Percentiles rank a stretch among this genome's conserved stretches.
These are phyloP conservation scores for Melinopterus prodromus DNA, from an alignment of 2,888 invertebrate species.

Conservation along the genomic window DNA sequence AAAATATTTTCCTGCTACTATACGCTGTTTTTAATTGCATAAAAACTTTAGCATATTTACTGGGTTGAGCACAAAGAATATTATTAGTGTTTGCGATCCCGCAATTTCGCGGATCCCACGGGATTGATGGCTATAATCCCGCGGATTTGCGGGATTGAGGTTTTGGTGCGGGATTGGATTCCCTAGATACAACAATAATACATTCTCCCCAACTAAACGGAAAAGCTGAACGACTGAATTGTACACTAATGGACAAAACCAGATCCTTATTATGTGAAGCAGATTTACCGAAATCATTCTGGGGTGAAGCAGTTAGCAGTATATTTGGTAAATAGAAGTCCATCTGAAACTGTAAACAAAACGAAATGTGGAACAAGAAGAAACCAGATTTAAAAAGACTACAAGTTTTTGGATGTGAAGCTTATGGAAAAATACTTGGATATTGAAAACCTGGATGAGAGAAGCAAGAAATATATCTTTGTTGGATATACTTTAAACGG, in stretches of 20 bases:
- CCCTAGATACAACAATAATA: conserved; percentile 35
- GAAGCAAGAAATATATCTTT: conserved; percentile 44
- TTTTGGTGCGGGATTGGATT: too few relatives aligned
- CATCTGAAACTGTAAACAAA: conserved; percentile 38
- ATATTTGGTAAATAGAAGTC: conserved; percentile 46
- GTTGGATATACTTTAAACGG: conserved; percentile 18
- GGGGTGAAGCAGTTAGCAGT: conserved; percentile 47
- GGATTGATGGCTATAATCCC: too few relatives aligned
- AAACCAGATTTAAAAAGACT: conserved; percentile 47
- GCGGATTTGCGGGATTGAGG: too few relatives aligned
- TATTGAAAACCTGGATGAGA: conserved; percentile 47
- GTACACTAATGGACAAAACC: conserved; percentile 44
- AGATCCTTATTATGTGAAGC: conserved; percentile 44
- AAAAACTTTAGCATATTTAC: too few relatives aligned
- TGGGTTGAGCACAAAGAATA: too few relatives aligned
- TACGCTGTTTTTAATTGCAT: too few relatives aligned
- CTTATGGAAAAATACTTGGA: conserved; percentile 45
- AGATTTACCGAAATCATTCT: conserved; percentile 30
- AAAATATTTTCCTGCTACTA: too few relatives aligned
- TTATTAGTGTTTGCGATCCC: too few relatives aligned
- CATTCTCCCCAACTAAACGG: conserved; percentile 41
- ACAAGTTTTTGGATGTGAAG: conserved; percentile 48
- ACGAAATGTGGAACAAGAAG: conserved; percentile 49
- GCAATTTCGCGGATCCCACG: too few relatives aligned
- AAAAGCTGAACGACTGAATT: conserved; percentile 41